These are phyloP conservation scores for Coecobrya sp. DNA, from an alignment of 2,888 invertebrate genomes.

Conservation along the genomic window DNA sequence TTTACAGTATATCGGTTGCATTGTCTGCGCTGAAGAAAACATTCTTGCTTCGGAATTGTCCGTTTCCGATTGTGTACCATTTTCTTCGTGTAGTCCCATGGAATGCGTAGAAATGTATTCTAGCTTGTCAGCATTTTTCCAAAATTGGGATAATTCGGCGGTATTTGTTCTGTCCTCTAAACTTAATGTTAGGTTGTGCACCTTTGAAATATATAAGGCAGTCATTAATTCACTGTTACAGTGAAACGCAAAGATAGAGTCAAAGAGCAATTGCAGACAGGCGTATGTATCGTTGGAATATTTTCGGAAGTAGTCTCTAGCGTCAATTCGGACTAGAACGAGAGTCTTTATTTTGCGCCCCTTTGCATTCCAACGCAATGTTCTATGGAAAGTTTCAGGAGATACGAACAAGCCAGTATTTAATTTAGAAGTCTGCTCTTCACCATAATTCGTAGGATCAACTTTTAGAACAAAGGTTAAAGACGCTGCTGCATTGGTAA, in stretches of 20 bases:
- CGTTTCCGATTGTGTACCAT: neutral
- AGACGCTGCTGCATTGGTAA: too few relatives aligned
- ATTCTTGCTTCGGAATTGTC: neutral
- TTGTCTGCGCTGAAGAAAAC: neutral
- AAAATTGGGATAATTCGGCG: neutral
- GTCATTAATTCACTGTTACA: neutral
- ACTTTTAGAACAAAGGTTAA: too few relatives aligned
- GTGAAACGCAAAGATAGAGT: neutral
- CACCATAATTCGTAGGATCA: too few relatives aligned
- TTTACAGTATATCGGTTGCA: constrained; percentile 14
- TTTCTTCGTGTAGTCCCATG: neutral
- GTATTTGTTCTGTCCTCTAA: neutral
- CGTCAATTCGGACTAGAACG: neutral
- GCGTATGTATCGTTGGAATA: neutral
- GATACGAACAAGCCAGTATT: too few relatives aligned
- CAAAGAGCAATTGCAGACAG: neutral
- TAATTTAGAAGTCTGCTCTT: too few relatives aligned
- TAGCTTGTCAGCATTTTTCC: neutral
- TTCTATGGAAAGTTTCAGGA: neutral
- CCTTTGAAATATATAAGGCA: neutral
- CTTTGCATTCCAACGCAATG: neutral
- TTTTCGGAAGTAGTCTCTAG: neutral
- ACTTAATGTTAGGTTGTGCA: neutral
- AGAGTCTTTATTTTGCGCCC: neutral
- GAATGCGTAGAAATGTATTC: neutral